Percentiles rank a stretch among this genome's conserved stretches.
These are phyloP conservation scores for Neopipo cinnamomea DNA, from an alignment of 2,113 vertebrate genomes.

Conservation along the genomic window DNA sequence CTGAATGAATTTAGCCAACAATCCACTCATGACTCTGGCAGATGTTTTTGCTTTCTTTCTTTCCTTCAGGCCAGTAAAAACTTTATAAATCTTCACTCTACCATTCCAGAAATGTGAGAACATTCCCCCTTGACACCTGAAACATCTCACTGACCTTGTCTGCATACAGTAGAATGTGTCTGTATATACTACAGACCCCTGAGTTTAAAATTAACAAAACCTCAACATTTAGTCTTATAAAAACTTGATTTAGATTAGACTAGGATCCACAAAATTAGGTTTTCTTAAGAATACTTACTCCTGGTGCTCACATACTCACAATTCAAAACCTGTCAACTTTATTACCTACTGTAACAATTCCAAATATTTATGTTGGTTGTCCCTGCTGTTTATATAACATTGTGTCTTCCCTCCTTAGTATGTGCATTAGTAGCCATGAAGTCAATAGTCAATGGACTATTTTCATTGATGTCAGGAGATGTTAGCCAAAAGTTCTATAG, in stretches of 20 bases:
- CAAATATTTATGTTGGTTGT: background rate
- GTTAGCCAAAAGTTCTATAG: background rate
- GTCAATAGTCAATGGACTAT: background rate
- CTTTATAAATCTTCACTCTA: conserved; percentile 30
- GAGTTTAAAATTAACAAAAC: background rate
- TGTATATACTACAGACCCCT: background rate
- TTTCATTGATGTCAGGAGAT: background rate
- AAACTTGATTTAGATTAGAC: background rate
- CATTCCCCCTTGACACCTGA: conserved; percentile 8
- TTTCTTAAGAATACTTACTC: background rate
- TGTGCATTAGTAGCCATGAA: background rate
- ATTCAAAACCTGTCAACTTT: background rate
- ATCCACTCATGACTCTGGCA: conserved; percentile 47
- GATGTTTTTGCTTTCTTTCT: conserved; percentile 50
- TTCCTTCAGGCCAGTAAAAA: conserved; percentile 31
- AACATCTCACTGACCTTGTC: conserved; percentile 24
- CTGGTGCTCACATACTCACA: background rate
- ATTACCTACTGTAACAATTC: background rate
- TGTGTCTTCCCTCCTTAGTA: background rate
- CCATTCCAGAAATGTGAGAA: conserved; percentile 29
- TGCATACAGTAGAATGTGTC: background rate
- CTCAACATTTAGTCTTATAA: background rate
- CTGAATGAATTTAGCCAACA: conserved; percentile 42
- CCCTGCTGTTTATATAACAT: background rate
- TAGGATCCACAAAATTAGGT: background rate